phyloP scores from a whole-genome alignment of 1,140 invertebrate species.

The Drosophila parabipectinata region DNA sequence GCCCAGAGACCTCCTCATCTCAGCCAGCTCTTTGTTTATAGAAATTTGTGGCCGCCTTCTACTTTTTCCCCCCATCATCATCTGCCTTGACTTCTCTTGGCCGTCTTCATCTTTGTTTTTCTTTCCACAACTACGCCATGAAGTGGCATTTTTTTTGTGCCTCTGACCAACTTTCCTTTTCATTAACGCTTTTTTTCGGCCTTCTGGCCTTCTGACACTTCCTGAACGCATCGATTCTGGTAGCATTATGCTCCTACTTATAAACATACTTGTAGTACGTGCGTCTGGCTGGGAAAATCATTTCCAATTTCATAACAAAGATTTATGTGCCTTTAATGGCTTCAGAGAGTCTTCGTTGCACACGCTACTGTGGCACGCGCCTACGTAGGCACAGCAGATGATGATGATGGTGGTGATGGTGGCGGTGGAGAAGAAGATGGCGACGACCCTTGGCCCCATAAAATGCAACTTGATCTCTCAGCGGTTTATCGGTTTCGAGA shows the following conservation, averaged over 20 bases:
- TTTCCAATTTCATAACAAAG: slow-evolving; percentile 58
- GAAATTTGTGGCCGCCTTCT: slow-evolving; percentile 41
- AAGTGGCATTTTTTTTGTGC: slow-evolving; percentile 53
- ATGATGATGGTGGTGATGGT: slow-evolving; percentile 6
- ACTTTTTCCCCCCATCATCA: not conserved
- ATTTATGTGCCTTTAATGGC: slow-evolving; percentile 57
- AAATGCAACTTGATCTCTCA: slow-evolving; percentile 50
- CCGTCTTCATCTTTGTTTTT: slow-evolving; percentile 32
- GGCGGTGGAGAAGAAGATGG: slow-evolving; percentile 10
- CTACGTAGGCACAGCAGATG: slow-evolving; percentile 36
- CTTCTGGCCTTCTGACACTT: slow-evolving; percentile 14
- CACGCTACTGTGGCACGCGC: slow-evolving; percentile 39
- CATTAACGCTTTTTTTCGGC: slow-evolving; percentile 44
- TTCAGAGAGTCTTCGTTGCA: slow-evolving; percentile 16
- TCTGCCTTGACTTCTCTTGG: slow-evolving; percentile 34
- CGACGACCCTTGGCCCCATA: slow-evolving; percentile 54
- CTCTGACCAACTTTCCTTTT: slow-evolving; percentile 63
- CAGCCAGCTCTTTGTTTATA: slow-evolving; percentile 48
- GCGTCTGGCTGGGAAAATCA: slow-evolving; percentile 31
- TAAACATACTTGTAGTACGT: slow-evolving; percentile 24
- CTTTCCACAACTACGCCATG: slow-evolving; percentile 31
- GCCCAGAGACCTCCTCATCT: slow-evolving; percentile 17
- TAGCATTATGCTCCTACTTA: slow-evolving; percentile 16
- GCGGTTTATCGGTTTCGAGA: slow-evolving; percentile 35
- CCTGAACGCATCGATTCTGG: slow-evolving; percentile 41